Evolutionary conservation across 2,113 vertebrate species (phyloP), one percentile per base, ranked within the genome.

Genomic region (Rhipidura dahli): DNA sequence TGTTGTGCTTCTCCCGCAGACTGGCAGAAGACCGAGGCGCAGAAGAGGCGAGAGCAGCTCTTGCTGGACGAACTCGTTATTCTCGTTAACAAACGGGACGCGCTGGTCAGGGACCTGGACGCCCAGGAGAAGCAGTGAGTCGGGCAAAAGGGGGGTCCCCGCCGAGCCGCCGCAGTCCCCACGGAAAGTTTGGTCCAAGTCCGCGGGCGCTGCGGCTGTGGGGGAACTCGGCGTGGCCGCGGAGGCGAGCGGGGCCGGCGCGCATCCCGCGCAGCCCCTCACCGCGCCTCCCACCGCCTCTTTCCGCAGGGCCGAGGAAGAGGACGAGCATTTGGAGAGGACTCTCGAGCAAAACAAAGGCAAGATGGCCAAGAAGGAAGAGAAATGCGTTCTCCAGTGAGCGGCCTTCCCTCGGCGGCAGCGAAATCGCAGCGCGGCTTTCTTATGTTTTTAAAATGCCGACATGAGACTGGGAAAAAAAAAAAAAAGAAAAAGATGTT

Each of bases 281-380:
- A 94, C 27, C 84, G 69, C 15, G 12, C 93, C 65, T 91, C 73
- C 54, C 13, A 87, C 72, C 84, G 27, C 89, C 85, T 95, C 76
- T 96, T 39, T 95, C 97, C 87, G 42, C 97, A 99, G 99, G 98
- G 99, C 99, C 8, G 99, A 99, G 98, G 99, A 99, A 96, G 99
- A 99, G 98, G 99, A 99, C 86, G 99, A 99, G 95, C 99, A 99
- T 98, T 98, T 99, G 98, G 99, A 99, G 98, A 98, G 99, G 97
- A 99, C 99, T 93, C 98, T 99, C 95, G 99, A 99, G 97, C 99
- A 99, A 98, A 99, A 99, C 98, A 99, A 99, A 99, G 99, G 99
- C 98, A 99, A 99, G 97, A 99, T 99, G 99, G 98, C 98, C 97
- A 99, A 99, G 98, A 99, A 99, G 96, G 99, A 99, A 97, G 99